A percentile compares a stretch with the other conserved stretches of the same genome.
phyloP scores from a whole-genome alignment of 2,888 invertebrate species.

The Nomada ruficornis region DNA sequence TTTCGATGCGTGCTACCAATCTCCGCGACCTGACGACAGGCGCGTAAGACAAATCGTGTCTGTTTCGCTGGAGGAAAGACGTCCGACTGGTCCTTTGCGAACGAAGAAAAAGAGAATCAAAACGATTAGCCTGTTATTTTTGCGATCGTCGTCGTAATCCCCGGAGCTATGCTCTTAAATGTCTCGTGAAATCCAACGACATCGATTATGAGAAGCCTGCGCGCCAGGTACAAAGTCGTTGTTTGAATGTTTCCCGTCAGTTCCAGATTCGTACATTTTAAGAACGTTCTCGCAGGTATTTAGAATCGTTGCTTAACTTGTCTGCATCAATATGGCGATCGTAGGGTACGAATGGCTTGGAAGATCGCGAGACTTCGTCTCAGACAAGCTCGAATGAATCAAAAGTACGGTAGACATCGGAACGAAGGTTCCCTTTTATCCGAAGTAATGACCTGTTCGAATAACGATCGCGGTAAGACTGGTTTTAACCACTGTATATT shows the following conservation, averaged over 20 bases:
- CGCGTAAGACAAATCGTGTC: too few species aligned
- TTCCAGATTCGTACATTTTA: not conserved
- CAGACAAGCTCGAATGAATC: too few species aligned
- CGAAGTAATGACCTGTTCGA: not conserved
- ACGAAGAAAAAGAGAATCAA: not conserved
- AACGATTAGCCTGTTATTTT: not conserved
- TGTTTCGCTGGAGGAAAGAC: too few species aligned
- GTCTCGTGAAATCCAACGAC: not conserved
- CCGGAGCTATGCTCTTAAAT: not conserved
- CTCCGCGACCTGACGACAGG: too few species aligned
- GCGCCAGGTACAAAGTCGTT: too few species aligned
- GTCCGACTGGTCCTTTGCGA: not conserved
- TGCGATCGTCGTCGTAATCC: not conserved
- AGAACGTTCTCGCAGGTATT: not conserved
- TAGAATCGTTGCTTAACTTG: not conserved
- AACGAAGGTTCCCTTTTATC: too few species aligned
- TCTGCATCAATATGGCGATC: not conserved
- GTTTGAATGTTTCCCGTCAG: not conserved
- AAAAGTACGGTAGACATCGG: too few species aligned
- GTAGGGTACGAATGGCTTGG: too few species aligned
- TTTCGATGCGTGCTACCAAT: too few species aligned
- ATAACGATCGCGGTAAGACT: conserved; percentile 54
- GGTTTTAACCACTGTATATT: conserved; percentile 49
- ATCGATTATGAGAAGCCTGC: too few species aligned
- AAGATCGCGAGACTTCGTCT: too few species aligned